Conservation (phyloP, 2,888 invertebrate genomes). For the Apamea crenata region DNA sequence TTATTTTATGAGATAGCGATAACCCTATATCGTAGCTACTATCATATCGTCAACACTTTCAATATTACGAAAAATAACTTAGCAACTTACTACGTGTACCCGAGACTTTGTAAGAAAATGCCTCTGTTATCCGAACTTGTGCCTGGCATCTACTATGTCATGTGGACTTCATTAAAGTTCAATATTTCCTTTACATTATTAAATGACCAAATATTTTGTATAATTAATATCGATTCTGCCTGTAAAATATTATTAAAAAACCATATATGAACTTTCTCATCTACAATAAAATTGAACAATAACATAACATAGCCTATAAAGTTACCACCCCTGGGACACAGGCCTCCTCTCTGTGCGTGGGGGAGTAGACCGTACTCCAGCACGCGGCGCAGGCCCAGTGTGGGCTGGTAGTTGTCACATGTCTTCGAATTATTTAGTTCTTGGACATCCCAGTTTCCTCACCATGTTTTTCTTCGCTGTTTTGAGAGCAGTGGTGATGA, state of each 20-base stretch:
- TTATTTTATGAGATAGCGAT: conserved; percentile 50
- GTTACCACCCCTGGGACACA: not conserved
- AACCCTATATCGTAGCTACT: conserved; percentile 25
- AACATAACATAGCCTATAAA: not conserved
- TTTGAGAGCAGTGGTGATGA: not conserved
- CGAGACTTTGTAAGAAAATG: not conserved
- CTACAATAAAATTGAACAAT: not conserved
- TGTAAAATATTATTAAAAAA: not conserved
- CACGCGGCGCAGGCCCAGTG: not conserved
- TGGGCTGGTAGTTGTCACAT: not conserved
- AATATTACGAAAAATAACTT: conserved; percentile 29
- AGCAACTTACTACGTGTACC: not conserved
- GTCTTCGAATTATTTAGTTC: not conserved
- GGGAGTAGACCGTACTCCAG: not conserved
- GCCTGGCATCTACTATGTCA: not conserved
- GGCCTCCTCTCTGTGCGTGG: not conserved
- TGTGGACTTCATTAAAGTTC: not conserved
- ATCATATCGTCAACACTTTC: conserved; percentile 38
- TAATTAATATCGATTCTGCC: not conserved
- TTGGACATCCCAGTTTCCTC: not conserved
- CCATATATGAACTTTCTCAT: conserved; percentile 1
- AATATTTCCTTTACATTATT: not conserved
- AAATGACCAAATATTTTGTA: not conserved
- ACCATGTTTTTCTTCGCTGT: not conserved
- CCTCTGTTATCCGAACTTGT: not conserved